These are phyloP conservation scores for Eulemur mongoz DNA, from an alignment of 2,797 vertebrate species.

Conservation along the genomic window DNA sequence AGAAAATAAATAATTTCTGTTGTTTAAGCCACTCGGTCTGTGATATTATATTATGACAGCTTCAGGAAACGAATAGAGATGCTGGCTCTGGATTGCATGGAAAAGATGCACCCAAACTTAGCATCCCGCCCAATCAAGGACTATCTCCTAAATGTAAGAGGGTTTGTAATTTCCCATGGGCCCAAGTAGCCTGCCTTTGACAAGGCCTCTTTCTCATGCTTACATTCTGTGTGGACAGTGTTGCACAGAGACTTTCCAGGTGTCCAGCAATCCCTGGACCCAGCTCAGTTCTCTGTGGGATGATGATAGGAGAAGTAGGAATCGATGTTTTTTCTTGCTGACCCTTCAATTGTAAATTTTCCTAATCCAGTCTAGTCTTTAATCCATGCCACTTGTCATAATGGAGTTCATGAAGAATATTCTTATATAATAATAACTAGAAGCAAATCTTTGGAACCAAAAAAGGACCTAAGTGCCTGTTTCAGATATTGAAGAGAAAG, in stretches of 20 bases:
- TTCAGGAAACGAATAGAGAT: neutral
- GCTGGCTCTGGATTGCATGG: neutral
- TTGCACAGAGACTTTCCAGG: neutral
- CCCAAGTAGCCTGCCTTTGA: neutral
- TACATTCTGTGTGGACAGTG: neutral
- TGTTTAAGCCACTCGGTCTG: neutral
- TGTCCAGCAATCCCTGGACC: neutral
- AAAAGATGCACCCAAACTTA: neutral
- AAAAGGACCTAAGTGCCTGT: neutral
- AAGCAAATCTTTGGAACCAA: neutral
- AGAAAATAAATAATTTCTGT: constrained; percentile 29
- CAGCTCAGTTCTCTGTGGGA: neutral
- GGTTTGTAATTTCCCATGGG: neutral
- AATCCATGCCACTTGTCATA: neutral
- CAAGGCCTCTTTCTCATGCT: neutral
- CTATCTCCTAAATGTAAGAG: neutral
- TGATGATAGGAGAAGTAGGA: neutral
- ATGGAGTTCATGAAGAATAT: neutral
- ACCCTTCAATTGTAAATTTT: neutral
- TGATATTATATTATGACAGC: neutral
- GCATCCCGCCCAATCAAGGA: neutral
- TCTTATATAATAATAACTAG: neutral
- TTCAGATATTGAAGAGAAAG: constrained; percentile 30
- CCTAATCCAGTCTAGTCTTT: neutral
- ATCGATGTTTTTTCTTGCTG: neutral